Conservation (phyloP, 2,888 invertebrate species). For the Eurytoma californica region DNA sequence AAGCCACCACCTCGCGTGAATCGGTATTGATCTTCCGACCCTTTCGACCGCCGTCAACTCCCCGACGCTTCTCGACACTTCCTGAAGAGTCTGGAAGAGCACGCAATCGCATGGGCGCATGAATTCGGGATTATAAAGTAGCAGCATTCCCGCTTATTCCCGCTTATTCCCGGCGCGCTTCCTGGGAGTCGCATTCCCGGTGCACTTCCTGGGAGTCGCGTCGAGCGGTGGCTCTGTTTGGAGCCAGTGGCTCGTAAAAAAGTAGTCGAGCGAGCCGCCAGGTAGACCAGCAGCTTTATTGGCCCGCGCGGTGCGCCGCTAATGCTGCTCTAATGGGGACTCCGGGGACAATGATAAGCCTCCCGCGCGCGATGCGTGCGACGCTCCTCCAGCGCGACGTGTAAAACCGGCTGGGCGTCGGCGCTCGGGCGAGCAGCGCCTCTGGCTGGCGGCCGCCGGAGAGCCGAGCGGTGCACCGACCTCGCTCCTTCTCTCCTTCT, state of each 20-base stretch:
- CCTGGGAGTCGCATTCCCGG: background rate
- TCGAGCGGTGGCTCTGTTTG: too few species aligned
- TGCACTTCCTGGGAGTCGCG: background rate
- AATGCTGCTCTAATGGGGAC: constrained; percentile 35
- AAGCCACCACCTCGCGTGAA: too few species aligned
- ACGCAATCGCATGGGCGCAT: too few species aligned
- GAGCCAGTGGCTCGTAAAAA: constrained; percentile 5
- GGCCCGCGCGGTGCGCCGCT: background rate
- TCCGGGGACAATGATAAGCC: constrained; percentile 26
- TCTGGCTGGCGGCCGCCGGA: constrained; percentile 67
- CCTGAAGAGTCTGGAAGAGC: too few species aligned
- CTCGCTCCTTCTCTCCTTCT: constrained; percentile 52
- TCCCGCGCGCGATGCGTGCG: background rate
- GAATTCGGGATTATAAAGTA: too few species aligned
- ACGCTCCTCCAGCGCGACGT: constrained; percentile 48
- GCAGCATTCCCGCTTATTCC: too few species aligned
- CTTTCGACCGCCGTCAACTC: too few species aligned
- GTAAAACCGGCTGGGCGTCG: constrained; percentile 72
- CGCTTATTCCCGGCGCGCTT: too few species aligned
- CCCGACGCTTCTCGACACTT: too few species aligned
- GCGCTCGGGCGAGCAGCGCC: constrained; percentile 65
- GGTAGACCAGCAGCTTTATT: constrained; percentile 27
- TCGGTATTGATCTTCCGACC: too few species aligned
- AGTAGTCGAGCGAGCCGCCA: background rate
- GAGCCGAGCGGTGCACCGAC: constrained; percentile 61